Conservation (phyloP, 2,113 vertebrate genomes). For the Phyllopteryx taeniolatus region DNA sequence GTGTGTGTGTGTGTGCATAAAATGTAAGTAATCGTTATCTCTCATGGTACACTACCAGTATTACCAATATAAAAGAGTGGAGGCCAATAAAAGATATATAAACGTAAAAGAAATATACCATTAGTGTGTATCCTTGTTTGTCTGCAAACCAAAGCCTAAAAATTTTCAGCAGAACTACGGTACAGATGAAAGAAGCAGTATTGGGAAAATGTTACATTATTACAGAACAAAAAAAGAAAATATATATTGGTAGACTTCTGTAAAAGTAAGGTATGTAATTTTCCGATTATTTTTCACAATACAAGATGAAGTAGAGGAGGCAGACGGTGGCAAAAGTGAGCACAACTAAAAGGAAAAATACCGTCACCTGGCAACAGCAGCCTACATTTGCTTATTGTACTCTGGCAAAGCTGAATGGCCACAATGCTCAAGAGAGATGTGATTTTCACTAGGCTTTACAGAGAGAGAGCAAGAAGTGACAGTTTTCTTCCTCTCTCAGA, state of each 20-base stretch:
- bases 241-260: neutral
- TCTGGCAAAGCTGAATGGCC: constrained; percentile 34
- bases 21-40: too few relatives aligned
- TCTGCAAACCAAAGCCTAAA: neutral
- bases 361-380: constrained; percentile 33
- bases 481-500: constrained; percentile 3
- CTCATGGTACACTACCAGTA: too few relatives aligned
- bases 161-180: neutral
- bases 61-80: too few relatives aligned
- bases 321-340: constrained; percentile 19
- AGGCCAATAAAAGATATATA: too few relatives aligned
- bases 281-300: constrained; percentile 17
- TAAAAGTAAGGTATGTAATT: neutral
- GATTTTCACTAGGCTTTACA: constrained; percentile 20
- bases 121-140: constrained; percentile 17
- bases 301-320: constrained; percentile 6
- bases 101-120: too few relatives aligned
- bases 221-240: neutral
- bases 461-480: constrained; percentile 24
- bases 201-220: neutral
- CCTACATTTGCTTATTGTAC: constrained; percentile 31
- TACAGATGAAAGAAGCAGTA: constrained; percentile 16
- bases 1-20: too few relatives aligned
- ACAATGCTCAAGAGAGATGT: constrained; percentile 25
- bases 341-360: constrained; percentile 23